These are phyloP conservation scores for Apocrypta bakeri DNA, from an alignment of 1,140 invertebrate species.

Conservation along the genomic window DNA sequence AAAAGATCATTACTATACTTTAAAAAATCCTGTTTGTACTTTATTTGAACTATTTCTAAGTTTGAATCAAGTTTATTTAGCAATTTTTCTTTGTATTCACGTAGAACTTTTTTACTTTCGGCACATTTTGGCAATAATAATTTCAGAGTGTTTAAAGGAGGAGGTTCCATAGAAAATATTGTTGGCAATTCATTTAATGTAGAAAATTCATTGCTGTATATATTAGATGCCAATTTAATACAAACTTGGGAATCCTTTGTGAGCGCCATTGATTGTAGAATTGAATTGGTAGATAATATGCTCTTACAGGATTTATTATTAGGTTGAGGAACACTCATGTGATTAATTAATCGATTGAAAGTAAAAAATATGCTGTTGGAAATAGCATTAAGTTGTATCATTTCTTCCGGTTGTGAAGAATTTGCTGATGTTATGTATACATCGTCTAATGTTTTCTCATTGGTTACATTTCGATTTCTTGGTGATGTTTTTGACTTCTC, in stretches of 20 bases:
- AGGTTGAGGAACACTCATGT: neutral
- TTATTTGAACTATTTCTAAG: neutral
- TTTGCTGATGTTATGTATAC: neutral
- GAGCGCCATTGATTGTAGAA: neutral
- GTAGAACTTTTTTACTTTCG: neutral
- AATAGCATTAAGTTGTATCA: no score
- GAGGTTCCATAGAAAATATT: neutral
- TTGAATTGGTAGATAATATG: neutral
- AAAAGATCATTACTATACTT: neutral
- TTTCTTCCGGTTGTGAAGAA: neutral
- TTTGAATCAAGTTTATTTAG: neutral
- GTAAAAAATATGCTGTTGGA: neutral
- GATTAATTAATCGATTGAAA: neutral
- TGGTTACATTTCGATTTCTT: neutral
- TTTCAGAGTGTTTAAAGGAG: neutral
- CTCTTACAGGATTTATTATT: neutral
- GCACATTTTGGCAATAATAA: neutral
- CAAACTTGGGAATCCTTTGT: neutral
- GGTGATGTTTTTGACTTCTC: slow-evolving; percentile 14
- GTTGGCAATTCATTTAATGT: neutral
- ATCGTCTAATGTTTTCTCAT: neutral
- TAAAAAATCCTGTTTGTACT: neutral
- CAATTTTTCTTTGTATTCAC: neutral
- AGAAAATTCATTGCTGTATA: neutral
- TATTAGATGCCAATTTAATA: neutral